Conservation (phyloP, 2,113 vertebrate genomes). For the Nothobranchius furzeri region DNA sequence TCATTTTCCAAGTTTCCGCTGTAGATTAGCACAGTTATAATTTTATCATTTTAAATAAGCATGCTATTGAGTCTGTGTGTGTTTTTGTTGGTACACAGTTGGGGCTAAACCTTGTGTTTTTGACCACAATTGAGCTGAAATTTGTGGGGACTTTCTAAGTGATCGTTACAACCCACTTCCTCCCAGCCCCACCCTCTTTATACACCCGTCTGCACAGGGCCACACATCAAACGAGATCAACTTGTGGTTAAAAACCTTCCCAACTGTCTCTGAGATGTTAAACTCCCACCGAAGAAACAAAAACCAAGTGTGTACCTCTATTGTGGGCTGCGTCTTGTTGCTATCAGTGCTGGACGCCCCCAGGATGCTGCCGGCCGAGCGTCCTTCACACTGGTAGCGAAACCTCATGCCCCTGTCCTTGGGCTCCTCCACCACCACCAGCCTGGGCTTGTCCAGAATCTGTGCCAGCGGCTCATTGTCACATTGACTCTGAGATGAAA, state of each 20-base stretch:
- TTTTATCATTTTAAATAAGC: background rate
- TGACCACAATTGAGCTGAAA: constrained; percentile 30
- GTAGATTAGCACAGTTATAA: background rate
- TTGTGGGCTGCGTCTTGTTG: constrained; percentile 86
- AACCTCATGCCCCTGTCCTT: constrained; percentile 95
- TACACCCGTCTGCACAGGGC: background rate
- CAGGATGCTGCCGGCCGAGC: constrained; percentile 91
- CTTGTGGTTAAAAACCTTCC: constrained; percentile 9
- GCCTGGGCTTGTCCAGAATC: constrained; percentile 74
- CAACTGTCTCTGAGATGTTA: background rate
- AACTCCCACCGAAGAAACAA: constrained; percentile 29
- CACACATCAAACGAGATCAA: constrained; percentile 1
- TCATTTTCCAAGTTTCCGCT: too few species aligned
- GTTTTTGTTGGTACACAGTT: background rate
- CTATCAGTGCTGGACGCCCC: constrained; percentile 85
- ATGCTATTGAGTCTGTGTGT: background rate
- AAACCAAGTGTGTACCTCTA: constrained; percentile 78
- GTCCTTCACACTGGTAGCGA: constrained; percentile 91
- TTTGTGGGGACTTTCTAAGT: constrained; percentile 63
- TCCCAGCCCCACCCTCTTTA: constrained; percentile 4
- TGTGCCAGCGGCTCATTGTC: constrained; percentile 66
- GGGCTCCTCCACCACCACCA: constrained; percentile 89
- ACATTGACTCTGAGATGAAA: constrained; percentile 14
- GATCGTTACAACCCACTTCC: constrained; percentile 38
- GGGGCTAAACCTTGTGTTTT: constrained; percentile 27